Base-by-base conservation (phyloP, 2,888 invertebrate genomes). In the Nomada fabriciana region DNA sequence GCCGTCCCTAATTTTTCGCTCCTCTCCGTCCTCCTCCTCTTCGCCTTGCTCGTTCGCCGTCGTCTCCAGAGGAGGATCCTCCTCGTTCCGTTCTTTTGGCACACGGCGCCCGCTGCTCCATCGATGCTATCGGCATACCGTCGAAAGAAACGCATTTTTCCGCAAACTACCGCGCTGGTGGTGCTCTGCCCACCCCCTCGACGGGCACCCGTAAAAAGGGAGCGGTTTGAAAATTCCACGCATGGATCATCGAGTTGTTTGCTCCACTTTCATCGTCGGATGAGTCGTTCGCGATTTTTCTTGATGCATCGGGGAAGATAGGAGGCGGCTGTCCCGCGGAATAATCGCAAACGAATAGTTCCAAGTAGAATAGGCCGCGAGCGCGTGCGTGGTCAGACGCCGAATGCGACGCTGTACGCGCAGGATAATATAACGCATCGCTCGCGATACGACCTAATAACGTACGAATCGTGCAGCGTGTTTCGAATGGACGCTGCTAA, bases 1-100 rank as follows among this genome's bases (percentile, higher is more conserved):
- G 89, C 86, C 85, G 89, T 89, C 88, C 86, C 89, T 84, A 89
- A 88, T 89, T 89, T 89, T 88, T 85, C 85, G 85, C 83, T 86
- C 86, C 74, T 74, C 84, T 72, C 79, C 76, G 50, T 60, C 67
- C 55, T 69, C 67, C 65, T 13, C 60, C 57, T 10, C 9, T 1
- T 25, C 68, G 61, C 36, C 55, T 2, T 18, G 29, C n/a, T 18
- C 36, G 13, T 10, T 15, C 13, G 15, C 50, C 67, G 20, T 53
- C 29, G 29, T 36, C 36, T 7, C 36, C 36, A 7, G 36, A 47
- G 20, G 69, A 75, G 42, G 42, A 61, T 47, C 80, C 50, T 47
- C 61, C 47, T 68, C 57, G 68, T 65, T 47, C 60, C 72, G 59
- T 80, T 80, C 72, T 80, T 80, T 78, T 25, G 47, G 23, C 71